A percentile compares a stretch with the other conserved stretches of the same genome.
These are phyloP conservation scores for Chymomyza fuscimana DNA, from an alignment of 2,888 invertebrate genomes.

Conservation along the genomic window DNA sequence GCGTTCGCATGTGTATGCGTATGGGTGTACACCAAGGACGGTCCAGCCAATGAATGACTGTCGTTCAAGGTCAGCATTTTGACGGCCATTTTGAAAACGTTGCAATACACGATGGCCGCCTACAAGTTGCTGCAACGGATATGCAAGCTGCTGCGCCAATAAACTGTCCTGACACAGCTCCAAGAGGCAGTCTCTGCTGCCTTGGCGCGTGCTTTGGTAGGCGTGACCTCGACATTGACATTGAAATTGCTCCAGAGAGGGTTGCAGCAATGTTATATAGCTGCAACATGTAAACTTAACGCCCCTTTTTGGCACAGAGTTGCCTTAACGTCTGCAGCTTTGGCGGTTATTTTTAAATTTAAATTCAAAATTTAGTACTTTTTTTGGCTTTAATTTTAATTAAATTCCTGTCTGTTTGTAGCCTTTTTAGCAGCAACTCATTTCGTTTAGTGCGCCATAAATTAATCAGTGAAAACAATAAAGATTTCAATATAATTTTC, in stretches of 20 bases:
- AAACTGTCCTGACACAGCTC: conserved; percentile 54
- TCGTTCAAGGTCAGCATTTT: conserved; percentile 71
- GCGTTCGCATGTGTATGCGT: conserved; percentile 4
- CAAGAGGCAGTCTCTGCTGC: conserved; percentile 45
- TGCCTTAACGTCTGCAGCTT: background rate
- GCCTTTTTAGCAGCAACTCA: conserved; percentile 26
- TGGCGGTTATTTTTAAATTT: background rate
- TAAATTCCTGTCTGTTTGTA: background rate
- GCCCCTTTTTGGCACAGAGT: background rate
- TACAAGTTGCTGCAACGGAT: conserved; percentile 26
- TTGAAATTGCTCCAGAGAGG: conserved; percentile 48
- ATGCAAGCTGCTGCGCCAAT: conserved; percentile 54
- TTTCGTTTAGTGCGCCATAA: conserved; percentile 44
- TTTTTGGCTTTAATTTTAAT: background rate
- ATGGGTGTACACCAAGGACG: background rate
- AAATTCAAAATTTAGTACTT: background rate
- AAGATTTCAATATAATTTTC: conserved; percentile 46
- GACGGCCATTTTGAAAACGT: conserved; percentile 68
- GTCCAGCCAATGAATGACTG: conserved; percentile 60
- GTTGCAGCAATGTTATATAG: conserved; percentile 41
- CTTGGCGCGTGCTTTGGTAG: conserved; percentile 66
- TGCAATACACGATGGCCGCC: conserved; percentile 59
- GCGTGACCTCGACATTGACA: conserved; percentile 76
- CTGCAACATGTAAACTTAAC: conserved; percentile 4
- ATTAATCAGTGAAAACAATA: conserved; percentile 48